Conservation (phyloP, 1,140 invertebrate species). For the Euura lappo region DNA sequence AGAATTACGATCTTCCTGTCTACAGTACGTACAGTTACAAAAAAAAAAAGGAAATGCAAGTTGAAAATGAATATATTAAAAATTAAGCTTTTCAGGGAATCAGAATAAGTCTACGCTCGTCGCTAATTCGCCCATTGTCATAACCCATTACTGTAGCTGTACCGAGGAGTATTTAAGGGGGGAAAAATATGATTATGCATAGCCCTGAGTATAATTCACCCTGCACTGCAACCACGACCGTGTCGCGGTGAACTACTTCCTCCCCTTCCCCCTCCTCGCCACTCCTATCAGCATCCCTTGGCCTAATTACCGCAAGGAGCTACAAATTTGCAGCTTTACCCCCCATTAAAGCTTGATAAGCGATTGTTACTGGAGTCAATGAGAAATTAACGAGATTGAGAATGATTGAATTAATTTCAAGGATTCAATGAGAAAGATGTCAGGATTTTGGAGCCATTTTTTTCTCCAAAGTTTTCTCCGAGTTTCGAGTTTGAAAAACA, state of each 20-base stretch:
- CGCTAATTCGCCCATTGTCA: neutral
- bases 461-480: too few species aligned
- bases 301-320: slow-evolving; percentile 2
- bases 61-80: too few species aligned
- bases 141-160: too few species aligned
- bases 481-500: too few species aligned
- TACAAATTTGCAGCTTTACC: slow-evolving; percentile 4
- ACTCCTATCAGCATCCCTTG: neutral
- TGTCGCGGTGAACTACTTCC: neutral
- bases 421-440: too few species aligned
- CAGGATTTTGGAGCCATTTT: too few species aligned
- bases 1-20: too few species aligned
- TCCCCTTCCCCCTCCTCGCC: neutral
- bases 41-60: too few species aligned
- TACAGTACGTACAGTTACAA: too few species aligned
- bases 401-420: neutral
- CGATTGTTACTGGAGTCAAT: neutral
- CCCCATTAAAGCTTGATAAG: slow-evolving; percentile 5
- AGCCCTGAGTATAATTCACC: neutral
- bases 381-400: neutral
- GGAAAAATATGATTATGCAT: neutral
- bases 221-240: neutral
- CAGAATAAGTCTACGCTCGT: neutral
- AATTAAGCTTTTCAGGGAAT: too few species aligned
- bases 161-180: too few species aligned